A percentile compares a stretch with the other conserved stretches of the same genome.
Conservation (phyloP, 2,888 invertebrate genomes). For the Caradrina clavipalpis region DNA sequence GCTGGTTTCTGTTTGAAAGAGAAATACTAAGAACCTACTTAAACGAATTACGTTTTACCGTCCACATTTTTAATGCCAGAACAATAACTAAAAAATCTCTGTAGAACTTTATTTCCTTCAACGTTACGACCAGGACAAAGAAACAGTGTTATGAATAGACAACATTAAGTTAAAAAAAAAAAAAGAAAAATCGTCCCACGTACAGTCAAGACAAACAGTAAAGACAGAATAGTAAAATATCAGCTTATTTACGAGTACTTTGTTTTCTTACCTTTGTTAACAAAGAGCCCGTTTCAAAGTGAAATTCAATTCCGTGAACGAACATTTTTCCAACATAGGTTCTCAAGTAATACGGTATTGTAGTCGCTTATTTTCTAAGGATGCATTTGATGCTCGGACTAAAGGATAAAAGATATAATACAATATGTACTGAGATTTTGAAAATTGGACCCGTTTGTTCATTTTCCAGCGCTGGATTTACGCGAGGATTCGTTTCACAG, state of each 20-base stretch:
- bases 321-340: slow-evolving; percentile 70
- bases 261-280: slow-evolving; percentile 70
- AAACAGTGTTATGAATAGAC: slow-evolving; percentile 46
- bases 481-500: neutral
- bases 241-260: slow-evolving; percentile 73
- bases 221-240: slow-evolving; percentile 64
- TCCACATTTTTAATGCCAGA: slow-evolving; percentile 25
- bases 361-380: slow-evolving; percentile 65
- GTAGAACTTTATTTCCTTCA: slow-evolving; percentile 13
- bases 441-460: slow-evolving; percentile 52
- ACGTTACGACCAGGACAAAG: slow-evolving; percentile 7
- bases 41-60: slow-evolving; percentile 10
- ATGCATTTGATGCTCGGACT: slow-evolving; percentile 67
- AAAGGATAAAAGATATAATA: slow-evolving; percentile 56
- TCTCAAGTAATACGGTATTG: slow-evolving; percentile 60
- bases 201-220: slow-evolving; percentile 39
- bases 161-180: slow-evolving; percentile 47
- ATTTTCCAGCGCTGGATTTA: slow-evolving; percentile 45
- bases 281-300: slow-evolving; percentile 73
- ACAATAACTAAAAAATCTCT: slow-evolving; percentile 29
- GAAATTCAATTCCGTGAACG: slow-evolving; percentile 73
- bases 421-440: slow-evolving; percentile 41
- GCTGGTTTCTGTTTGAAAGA: neutral
- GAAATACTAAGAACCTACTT: neutral
- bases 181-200: slow-evolving; percentile 26